Evolutionary conservation across 2,113 vertebrate species (phyloP), one percentile per base, ranked within the genome.

Genomic region (Atrichornis clamosus): DNA sequence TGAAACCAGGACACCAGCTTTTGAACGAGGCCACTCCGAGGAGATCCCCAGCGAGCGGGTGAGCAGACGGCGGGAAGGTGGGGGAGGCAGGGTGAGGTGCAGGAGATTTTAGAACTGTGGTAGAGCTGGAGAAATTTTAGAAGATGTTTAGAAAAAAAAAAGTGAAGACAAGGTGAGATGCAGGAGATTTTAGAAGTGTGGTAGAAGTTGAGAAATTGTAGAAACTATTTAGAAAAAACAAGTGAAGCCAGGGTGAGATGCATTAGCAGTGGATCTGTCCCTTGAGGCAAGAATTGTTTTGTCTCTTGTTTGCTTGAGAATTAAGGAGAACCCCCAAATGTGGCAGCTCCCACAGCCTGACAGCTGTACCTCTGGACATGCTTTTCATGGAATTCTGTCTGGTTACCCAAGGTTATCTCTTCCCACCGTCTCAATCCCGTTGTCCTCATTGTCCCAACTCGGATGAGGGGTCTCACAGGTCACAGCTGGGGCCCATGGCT

Each of bases 21-120:
- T 98, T 87, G 98, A 98, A 28, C 95, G 98, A 53, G 99, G 98
- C 67, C 99, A 97, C 50, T 99, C 99, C 3, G 98, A 98, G 53
- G 99, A 99, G 95, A 98, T 98, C 22, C 97, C 98, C 11, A 95
- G 93, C 13, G 96, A 95, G n/a, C 95, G 95, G 89, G 84, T 97
- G 21, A 97, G 96, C 86, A 85, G 65, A 47, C 19, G 52, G 69
- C 87, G 69, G 9, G 12, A 6, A 26, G 27, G 4, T 35, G 47
- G 93, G 93, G 67, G 55, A 63, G n/a, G 28, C 18, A 8, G 27
- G 33, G 11, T 4, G 15, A 70, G 23, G 16, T 14, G 59, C 15
- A 12, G 19, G 35, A 41, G 19, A 3, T 60, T 46, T 35, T 21
- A 28, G 30, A 77, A 39, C 11, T 24, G 60, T 28, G 46, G 28